Base-by-base conservation (phyloP, 2,797 vertebrate genomes). In the Trichosurus vulpecula region DNA sequence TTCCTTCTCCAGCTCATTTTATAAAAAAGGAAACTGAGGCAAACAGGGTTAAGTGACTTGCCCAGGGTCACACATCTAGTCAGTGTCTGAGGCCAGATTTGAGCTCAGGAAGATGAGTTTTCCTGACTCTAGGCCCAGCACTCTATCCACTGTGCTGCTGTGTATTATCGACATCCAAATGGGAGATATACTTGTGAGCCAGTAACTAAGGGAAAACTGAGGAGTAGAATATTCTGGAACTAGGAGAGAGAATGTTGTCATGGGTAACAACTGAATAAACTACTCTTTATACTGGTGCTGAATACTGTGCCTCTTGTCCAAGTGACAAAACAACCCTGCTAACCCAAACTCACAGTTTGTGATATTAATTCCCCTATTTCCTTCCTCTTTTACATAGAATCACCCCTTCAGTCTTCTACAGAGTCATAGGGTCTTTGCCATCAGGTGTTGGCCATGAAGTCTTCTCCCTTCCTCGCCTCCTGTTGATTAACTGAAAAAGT, bases 401-500 rank as follows among this genome's bases (percentile, higher is more conserved):
- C 5, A 54, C 51, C 8, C 90, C 10, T 54, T 52, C 30, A n/a
- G 52, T 90, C 52, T 19, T n/a, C 90, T 35, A 90, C 52, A 54
- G 90, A 31, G 3, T 90, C 52, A 35, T 35, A 52, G 35, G 30
- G 9, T 52, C n/a, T 31, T 90, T 53, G 29, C 53, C 52, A 90
- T 35, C 31, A 54, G 30, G 19, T 52, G 53, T 1, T 90, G 52
- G 53, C 30, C 30, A 16, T 14, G 90, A 31, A 90, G 31, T 90
- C 81, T 4, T 2, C 96, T 95, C 95, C 47, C 25, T 93, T 92
- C 92, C 97, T 94, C 2, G 0, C 89, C 92, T 53, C 91, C 90
- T 91, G 94, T 96, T 92, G 0, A 96, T 66, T n/a, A 99, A 97
- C 31, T 98, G 98, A 95, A 98, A 98, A 93, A 99, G 53, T 0